These are phyloP conservation scores for Condylostylus longicornis DNA, from an alignment of 1,140 invertebrate species.

Conservation along the genomic window DNA sequence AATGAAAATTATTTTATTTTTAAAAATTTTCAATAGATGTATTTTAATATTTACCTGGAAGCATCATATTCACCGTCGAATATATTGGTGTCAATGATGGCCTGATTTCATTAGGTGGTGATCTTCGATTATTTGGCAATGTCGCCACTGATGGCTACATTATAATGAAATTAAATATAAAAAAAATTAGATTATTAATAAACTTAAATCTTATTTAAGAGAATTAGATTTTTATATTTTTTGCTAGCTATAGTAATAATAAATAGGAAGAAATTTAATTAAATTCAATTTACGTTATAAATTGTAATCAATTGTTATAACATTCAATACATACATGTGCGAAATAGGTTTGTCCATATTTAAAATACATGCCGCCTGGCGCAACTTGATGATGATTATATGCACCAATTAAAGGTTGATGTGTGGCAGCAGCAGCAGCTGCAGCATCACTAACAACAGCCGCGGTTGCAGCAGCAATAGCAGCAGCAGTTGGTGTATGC, in stretches of 20 bases:
- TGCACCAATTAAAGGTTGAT: conserved; percentile 15
- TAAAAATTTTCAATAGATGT: neutral
- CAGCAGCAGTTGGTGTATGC: conserved; percentile 7
- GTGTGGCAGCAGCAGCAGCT: conserved; percentile 10
- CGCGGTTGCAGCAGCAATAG: conserved; percentile 19
- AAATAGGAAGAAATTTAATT: no score
- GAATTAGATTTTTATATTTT: no score
- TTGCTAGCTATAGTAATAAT: no score
- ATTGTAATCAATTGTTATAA: neutral
- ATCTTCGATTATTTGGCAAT: conserved; percentile 30
- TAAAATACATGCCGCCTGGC: conserved; percentile 27
- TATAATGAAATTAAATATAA: neutral
- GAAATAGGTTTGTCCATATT: conserved; percentile 32
- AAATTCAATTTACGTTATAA: no score
- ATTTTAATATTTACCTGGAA: conserved; percentile 20
- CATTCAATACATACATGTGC: conserved; percentile 23
- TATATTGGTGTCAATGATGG: conserved; percentile 31
- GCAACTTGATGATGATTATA: conserved; percentile 18
- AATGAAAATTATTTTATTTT: neutral
- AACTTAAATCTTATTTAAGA: no score
- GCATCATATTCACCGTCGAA: conserved; percentile 30
- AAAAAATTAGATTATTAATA: no score
- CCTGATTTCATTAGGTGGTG: conserved; percentile 27
- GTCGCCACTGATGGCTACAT: conserved; percentile 26
- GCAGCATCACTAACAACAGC: conserved; percentile 18